Evolutionary conservation across 2,888 invertebrate genomes (phyloP).

Genomic region (Cantharis flavilabris): DNA sequence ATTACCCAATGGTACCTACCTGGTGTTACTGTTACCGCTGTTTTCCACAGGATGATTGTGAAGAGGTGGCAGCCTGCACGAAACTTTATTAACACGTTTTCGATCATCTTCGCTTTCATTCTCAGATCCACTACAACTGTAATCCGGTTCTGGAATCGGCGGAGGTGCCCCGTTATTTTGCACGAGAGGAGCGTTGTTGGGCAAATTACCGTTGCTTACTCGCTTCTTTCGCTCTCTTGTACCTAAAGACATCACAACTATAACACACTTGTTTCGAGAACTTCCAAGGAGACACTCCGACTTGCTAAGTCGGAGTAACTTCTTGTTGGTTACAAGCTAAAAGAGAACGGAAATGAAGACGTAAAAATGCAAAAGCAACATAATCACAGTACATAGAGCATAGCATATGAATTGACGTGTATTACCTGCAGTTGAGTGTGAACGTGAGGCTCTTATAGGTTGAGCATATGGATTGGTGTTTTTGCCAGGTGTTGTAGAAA

Average conservation of each 20-base stretch:
- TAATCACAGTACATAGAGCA: background rate
- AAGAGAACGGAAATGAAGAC: background rate
- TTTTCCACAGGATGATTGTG: constrained; percentile 64
- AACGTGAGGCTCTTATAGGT: constrained; percentile 57
- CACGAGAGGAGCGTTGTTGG: constrained; percentile 47
- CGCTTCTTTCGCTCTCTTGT: constrained; percentile 54
- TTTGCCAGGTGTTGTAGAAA: constrained; percentile 51
- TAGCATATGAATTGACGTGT: background rate
- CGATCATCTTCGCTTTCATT: constrained; percentile 59
- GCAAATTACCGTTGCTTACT: constrained; percentile 50
- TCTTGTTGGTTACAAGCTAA: background rate
- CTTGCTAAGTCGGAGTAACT: background rate
- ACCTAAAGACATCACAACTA: constrained; percentile 34
- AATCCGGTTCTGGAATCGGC: constrained; percentile 91
- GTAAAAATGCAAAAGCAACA: constrained; percentile 3
- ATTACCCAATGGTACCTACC: constrained; percentile 52
- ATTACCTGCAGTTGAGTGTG: constrained; percentile 50
- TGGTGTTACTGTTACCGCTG: constrained; percentile 76
- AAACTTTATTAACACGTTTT: constrained; percentile 61
- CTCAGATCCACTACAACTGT: constrained; percentile 86
- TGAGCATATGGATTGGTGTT: constrained; percentile 63
- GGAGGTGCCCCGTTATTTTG: constrained; percentile 58
- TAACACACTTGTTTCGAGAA: background rate
- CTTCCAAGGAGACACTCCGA: background rate
- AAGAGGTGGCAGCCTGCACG: constrained; percentile 50